Percentiles rank a stretch among this genome's conserved stretches.
phyloP scores from a whole-genome alignment of 2,797 vertebrate species.

The Podargus strigoides region DNA sequence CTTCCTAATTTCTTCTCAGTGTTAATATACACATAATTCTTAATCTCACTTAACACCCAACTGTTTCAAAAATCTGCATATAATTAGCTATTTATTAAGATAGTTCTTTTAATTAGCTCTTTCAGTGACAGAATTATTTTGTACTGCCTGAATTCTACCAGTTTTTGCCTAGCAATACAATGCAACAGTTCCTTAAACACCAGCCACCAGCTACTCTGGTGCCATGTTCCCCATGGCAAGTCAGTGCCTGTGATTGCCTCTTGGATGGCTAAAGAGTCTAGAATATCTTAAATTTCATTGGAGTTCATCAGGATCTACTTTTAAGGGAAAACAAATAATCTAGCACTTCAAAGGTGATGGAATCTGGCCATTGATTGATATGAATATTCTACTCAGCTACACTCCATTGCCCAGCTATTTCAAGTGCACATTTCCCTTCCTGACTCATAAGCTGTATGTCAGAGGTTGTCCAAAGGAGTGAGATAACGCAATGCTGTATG shows the following conservation, averaged over 20 bases:
- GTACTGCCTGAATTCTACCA: background rate
- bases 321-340: background rate
- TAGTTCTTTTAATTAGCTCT: background rate
- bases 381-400: background rate
- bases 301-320: background rate
- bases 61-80: background rate
- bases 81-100: background rate
- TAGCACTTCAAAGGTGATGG: background rate
- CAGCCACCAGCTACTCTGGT: background rate
- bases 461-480: background rate
- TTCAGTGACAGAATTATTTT: background rate
- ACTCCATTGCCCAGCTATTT: background rate
- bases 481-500: background rate
- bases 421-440: background rate
- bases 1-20: background rate
- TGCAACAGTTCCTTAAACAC: background rate
- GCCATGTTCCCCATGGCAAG: background rate
- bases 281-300: background rate
- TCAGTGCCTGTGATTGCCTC: background rate
- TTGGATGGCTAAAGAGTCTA: background rate
- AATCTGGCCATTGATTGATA: background rate
- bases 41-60: background rate
- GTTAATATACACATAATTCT: background rate
- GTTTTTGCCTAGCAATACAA: background rate
- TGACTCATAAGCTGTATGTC: background rate